Percentiles rank a stretch among this genome's conserved stretches.
Evolutionary conservation across 2,797 vertebrate genomes (phyloP).

Genomic region (Rhabdophis nuchalis): DNA sequence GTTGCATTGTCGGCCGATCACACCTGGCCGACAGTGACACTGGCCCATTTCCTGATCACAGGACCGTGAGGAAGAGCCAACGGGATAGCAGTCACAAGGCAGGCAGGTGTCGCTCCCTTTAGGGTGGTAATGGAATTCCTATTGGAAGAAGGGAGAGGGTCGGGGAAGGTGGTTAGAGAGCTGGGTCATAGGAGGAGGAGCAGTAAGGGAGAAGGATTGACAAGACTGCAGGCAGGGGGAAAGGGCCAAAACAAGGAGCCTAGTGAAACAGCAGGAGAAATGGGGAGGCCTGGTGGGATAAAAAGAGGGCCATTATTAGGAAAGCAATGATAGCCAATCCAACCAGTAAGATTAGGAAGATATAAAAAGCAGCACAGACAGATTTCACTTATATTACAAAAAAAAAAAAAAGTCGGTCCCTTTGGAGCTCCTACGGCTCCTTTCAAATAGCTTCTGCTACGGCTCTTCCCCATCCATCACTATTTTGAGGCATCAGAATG

Average conservation of each 20-base stretch:
- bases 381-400: background rate
- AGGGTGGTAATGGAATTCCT: constrained; percentile 93
- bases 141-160: constrained; percentile 34
- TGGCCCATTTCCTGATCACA: constrained; percentile 88
- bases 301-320: constrained; percentile 13
- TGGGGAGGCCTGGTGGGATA: constrained; percentile 6
- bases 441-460: background rate
- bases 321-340: constrained; percentile 8
- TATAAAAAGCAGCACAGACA: background rate
- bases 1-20: constrained; percentile 96
- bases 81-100: constrained; percentile 95
- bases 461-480: background rate
- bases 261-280: constrained; percentile 21
- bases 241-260: constrained; percentile 13
- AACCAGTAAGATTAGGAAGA: background rate
- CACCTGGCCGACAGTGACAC: constrained; percentile 91
- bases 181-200: background rate
- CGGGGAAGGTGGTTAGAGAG: constrained; percentile 33
- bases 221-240: background rate
- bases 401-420: background rate
- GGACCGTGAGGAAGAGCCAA: constrained; percentile 90
- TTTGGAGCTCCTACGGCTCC: background rate
- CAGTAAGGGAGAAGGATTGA: background rate
- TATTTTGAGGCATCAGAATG: background rate
- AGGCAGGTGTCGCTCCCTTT: constrained; percentile 85